Base-by-base conservation (phyloP, 2,888 invertebrate genomes). In the Melanchra persicariae region DNA sequence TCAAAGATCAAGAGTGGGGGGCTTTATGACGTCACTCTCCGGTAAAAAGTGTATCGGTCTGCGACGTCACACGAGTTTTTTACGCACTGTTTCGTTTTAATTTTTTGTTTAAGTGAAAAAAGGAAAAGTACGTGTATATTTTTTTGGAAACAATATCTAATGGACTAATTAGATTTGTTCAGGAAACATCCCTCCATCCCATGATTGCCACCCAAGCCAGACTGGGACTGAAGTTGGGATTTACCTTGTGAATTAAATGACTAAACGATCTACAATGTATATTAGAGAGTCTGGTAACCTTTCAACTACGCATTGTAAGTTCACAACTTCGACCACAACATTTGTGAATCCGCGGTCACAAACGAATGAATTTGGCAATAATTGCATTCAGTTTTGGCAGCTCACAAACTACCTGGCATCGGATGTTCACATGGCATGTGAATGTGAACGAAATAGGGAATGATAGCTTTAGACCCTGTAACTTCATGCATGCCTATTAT, bases 381-480 rank as follows among this genome's bases (percentile, higher is more conserved):
- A 79, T 79, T 79, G 54, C 37, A 30, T 37, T 62, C 15, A 43
- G 30, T 73, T 79, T 45, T 77, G 58, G 77, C 66, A 79, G 54
- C 57, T 59, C 8, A 24, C 43, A 26, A 51, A 45, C 59, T 37
- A 51, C 37, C 52, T 76, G 74, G 58, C 24, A 68, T 19, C 52
- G 17, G 5, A 40, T 30, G 37, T 45, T 52, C n/a, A 47, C 52
- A 54, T 47, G 26, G 26, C 6, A 24, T 40, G 40, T 64, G 30
- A 30, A 59, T 47, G 26, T 55, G 40, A n/a, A 34, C 54, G 34
- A 55, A 47, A 12, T 17, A 45, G 17, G 12, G 1, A 26, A 34
- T 34, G 30, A 15, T 17, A 17, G 43, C 6, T 51, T 30, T 6
- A n/a, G 2, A 17, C 8, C n/a, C 8, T 43, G 6, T 1, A 54